These are phyloP conservation scores for Cheilosia vulpina DNA, from an alignment of 2,888 invertebrate genomes.

Conservation along the genomic window DNA sequence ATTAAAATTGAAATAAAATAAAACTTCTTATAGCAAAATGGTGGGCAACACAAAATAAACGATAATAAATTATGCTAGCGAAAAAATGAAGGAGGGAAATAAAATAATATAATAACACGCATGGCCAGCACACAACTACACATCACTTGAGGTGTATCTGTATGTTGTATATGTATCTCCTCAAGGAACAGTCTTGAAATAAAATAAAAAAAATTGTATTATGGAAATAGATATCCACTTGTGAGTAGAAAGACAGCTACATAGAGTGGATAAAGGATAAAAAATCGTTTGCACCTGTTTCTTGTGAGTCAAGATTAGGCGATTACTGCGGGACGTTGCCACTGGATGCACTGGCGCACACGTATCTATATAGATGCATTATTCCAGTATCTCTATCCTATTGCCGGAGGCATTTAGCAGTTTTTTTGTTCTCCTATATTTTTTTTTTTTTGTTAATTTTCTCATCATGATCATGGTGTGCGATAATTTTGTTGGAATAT, in stretches of 20 bases:
- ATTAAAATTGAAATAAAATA: conserved; percentile 61
- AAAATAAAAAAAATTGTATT: conserved; percentile 33
- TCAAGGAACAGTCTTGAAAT: conserved; percentile 35
- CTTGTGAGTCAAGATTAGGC: conserved; percentile 68
- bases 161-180: conserved; percentile 9
- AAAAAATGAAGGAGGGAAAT: conserved; percentile 6
- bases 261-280: conserved; percentile 58
- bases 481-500: conserved; percentile 69
- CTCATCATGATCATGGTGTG: conserved; percentile 69
- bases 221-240: conserved; percentile 64
- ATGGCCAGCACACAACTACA: conserved; percentile 34
- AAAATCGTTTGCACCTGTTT: conserved; percentile 73
- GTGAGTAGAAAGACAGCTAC: conserved; percentile 11
- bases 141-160: conserved; percentile 9
- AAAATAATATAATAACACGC: conserved; percentile 45
- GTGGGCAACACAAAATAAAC: conserved; percentile 16
- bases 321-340: conserved; percentile 51
- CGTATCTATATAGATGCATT: conserved; percentile 47
- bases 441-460: conserved; percentile 54
- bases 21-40: conserved; percentile 36
- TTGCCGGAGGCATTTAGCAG: conserved; percentile 57
- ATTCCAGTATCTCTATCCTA: conserved; percentile 58
- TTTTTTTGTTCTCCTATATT: conserved; percentile 17
- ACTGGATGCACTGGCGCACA: conserved; percentile 39
- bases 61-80: conserved; percentile 43